Evolutionary conservation across 1,140 invertebrate species (phyloP), one percentile per base, ranked within the genome.

Genomic region (Calliopsis andreniformis): DNA sequence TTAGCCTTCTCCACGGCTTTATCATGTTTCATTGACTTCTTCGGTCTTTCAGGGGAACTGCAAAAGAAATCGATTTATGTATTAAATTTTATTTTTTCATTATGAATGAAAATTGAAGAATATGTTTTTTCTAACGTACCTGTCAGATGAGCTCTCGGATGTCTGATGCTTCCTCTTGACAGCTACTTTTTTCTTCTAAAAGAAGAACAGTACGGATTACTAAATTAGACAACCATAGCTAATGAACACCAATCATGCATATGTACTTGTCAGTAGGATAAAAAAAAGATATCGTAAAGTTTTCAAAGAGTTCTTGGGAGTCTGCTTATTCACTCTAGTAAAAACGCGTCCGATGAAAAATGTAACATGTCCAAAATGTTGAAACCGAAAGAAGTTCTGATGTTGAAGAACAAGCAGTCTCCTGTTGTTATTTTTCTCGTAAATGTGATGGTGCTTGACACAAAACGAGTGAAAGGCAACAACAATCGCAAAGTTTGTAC

Each of bases 141-240:
- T 90, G 67, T 89, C 89, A 32, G 89, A 83, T 28, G 89, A 87
- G 79, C 87, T 90, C 32, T 89, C 89, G 39, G 89, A 89, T 55
- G 88, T 88, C 53, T 90, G 88, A 59, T 83, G 88, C 78, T 91
- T 91, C 81, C 86, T 85, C 86, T 91, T 91, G 32, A 75, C 63
- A 53, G 87, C 71, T 35, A 82, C 66, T 84, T 91, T 91, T 82
- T 91, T 91, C 82, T 91, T 91, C 90, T 91, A 91, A 77, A 91
- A 91, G 70, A 83, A 89, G 35, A 80, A 88, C 78, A 86, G 49
- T 67, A 32, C 47, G 47, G 63, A 58, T 85, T 77, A 76, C 47
- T 61, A 39, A 66, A n/a, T 66, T 67, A 75, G 20, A 75, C 51
- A 45, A 68, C 10, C 28, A 43, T 66, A 53, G 35, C 70, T 39